Evolutionary conservation across 2,113 vertebrate genomes (phyloP).

Genomic region (Epinephelus cyanopodus): DNA sequence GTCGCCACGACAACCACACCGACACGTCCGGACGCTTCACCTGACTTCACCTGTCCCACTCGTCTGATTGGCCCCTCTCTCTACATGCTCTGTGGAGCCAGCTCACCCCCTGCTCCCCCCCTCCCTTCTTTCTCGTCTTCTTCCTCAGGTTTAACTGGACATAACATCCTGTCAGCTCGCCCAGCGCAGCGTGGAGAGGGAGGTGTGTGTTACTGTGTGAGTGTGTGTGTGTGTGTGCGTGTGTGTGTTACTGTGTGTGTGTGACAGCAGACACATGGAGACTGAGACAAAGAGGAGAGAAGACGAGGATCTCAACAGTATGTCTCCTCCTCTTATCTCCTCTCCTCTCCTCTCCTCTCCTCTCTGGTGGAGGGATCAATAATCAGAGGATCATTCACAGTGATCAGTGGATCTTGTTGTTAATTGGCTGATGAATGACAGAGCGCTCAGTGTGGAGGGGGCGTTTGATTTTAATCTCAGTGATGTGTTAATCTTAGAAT

Average conservation of each 20-base stretch:
- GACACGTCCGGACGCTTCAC: constrained; percentile 31
- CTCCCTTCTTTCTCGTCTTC: not conserved
- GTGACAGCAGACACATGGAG: constrained; percentile 4
- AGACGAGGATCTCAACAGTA: not conserved
- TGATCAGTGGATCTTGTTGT: too few species aligned
- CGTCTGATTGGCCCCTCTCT: too few species aligned
- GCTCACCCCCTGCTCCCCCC: not conserved
- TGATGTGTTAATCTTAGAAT: too few species aligned
- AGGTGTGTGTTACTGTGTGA: not conserved
- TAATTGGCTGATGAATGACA: too few species aligned
- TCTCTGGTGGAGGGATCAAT: too few species aligned
- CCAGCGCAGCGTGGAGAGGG: not conserved
- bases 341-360: not conserved
- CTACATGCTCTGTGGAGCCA: too few species aligned
- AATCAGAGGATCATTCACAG: too few species aligned
- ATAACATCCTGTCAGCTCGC: constrained; percentile 44
- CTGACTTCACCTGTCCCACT: constrained; percentile 53
- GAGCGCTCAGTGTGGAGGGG: too few species aligned
- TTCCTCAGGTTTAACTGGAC: constrained; percentile 37
- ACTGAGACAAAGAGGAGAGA: constrained; percentile 16
- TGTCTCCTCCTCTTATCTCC: not conserved
- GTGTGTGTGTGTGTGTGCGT: not conserved
- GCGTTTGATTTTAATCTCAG: too few species aligned
- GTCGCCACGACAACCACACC: constrained; percentile 26
- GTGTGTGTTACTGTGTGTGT: not conserved